phyloP scores from a whole-genome alignment of 2,888 invertebrate genomes.

The Eupithecia centaureata region DNA sequence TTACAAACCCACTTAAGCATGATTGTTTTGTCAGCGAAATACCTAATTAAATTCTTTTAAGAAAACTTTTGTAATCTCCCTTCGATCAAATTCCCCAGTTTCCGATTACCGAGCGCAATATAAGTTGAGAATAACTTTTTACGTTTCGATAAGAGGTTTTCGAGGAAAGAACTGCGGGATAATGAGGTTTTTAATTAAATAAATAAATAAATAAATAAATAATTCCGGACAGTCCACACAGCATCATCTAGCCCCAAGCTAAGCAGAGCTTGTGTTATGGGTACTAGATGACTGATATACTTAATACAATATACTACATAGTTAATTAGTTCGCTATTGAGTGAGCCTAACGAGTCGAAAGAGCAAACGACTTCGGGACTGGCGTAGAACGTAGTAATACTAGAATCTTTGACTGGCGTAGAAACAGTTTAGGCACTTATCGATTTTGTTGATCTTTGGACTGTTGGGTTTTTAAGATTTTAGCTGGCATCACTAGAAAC shows the following conservation, averaged over 20 bases:
- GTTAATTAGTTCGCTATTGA: background rate
- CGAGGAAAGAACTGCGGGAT: slow-evolving; percentile 2
- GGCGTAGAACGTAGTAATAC: too few species aligned
- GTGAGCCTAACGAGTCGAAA: background rate
- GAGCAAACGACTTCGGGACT: background rate
- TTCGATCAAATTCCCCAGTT: slow-evolving; percentile 11
- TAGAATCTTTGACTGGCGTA: background rate
- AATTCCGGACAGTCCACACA: too few species aligned
- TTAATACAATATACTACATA: too few species aligned
- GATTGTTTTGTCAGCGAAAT: background rate
- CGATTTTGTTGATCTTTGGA: background rate
- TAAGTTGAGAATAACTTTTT: slow-evolving; percentile 11
- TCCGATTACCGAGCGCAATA: slow-evolving; percentile 8
- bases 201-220: too few species aligned
- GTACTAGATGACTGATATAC: too few species aligned
- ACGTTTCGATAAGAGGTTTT: background rate
- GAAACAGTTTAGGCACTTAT: background rate
- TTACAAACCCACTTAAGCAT: background rate
- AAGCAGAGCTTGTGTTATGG: too few species aligned
- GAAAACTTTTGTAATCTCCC: background rate
- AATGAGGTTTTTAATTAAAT: slow-evolving; percentile 22
- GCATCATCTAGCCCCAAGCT: too few species aligned
- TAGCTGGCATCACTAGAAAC: too few species aligned
- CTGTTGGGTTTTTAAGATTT: background rate
- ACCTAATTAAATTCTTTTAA: background rate